Base-by-base conservation (phyloP, 1,140 invertebrate species). In the Eumeta japonica region DNA sequence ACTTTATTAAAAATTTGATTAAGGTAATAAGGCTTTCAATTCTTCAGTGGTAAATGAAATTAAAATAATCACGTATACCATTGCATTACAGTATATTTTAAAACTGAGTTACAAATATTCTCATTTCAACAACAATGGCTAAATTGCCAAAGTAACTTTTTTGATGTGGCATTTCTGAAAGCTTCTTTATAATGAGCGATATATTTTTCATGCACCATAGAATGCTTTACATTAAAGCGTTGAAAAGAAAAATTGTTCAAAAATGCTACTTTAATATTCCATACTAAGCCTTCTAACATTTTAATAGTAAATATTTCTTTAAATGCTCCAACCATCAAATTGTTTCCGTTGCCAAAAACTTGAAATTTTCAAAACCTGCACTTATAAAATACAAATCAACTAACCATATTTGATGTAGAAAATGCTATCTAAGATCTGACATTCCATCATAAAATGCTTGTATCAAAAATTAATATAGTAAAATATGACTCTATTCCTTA, bases 91-190 rank as follows among this genome's bases (percentile, higher is more conserved):
- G 61, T 62, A 49, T 73, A 70, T 68, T 73, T 72, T 67, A 62
- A 72, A 71, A 68, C 60, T 68, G 65, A 71, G 58, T 71, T 74
- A 74, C 64, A 71, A 65, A 70, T 62, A 58, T 67, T 60, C 47
- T 58, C 45, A 60, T 50, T 62, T 59, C 56, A 52, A 61, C 55
- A 67, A 63, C 58, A 62, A 57, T 61, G 61, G 54, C 60, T 52
- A 58, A 50, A 47, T 43, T 54, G 59, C 60, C 56, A 60, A 49
- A 48, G 48, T 58, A 61, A 59, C 50, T 62, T 52, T 62, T 52
- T 52, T 39, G 51, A 59, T 51, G 49, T 56, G 39, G 50, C 57
- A 56, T 49, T 60, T 58, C 51, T 59, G 45, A 35, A 58, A 66
- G 55, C 55, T 51, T 58, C 43, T 52, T 38, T 44, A 51, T 56